Evolutionary conservation across 2,113 vertebrate species (phyloP).

Genomic region (Erinaceus europaeus): DNA sequence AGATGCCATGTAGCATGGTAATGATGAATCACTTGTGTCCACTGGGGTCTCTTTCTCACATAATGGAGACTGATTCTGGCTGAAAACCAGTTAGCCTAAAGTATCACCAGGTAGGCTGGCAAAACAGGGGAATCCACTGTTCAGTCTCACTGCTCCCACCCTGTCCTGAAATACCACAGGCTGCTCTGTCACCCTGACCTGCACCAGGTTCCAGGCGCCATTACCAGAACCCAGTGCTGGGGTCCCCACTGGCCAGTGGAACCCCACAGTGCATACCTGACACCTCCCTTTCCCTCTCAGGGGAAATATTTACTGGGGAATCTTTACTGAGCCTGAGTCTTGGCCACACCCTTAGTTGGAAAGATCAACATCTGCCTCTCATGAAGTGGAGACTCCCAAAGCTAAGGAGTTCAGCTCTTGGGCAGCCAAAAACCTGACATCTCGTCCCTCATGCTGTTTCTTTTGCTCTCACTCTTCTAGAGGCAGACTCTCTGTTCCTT

Average conservation of each 20-base stretch:
- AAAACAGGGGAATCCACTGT: not conserved
- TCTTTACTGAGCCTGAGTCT: not conserved
- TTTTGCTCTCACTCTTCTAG: not conserved
- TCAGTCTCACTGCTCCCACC: too few relatives aligned
- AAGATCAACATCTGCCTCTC: not conserved
- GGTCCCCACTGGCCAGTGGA: not conserved
- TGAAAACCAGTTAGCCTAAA: not conserved
- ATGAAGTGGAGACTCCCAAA: not conserved
- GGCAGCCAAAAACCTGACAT: conserved; percentile 8
- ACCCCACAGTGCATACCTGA: too few relatives aligned
- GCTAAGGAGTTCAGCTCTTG: conserved; percentile 1
- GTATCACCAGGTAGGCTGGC: not conserved
- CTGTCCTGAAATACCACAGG: not conserved
- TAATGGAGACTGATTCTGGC: not conserved
- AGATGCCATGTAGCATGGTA: too few relatives aligned
- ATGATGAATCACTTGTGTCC: too few relatives aligned
- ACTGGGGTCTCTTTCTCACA: too few relatives aligned
- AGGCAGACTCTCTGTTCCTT: not conserved
- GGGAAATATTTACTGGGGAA: not conserved
- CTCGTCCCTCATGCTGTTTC: not conserved
- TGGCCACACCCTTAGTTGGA: not conserved
- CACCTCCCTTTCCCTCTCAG: not conserved
- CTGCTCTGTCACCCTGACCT: not conserved
- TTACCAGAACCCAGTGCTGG: too few relatives aligned
- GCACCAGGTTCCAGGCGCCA: not conserved